Evolutionary conservation across 2,797 vertebrate species (phyloP), one percentile per base, ranked within the genome.

Genomic region (Todus mexicanus): DNA sequence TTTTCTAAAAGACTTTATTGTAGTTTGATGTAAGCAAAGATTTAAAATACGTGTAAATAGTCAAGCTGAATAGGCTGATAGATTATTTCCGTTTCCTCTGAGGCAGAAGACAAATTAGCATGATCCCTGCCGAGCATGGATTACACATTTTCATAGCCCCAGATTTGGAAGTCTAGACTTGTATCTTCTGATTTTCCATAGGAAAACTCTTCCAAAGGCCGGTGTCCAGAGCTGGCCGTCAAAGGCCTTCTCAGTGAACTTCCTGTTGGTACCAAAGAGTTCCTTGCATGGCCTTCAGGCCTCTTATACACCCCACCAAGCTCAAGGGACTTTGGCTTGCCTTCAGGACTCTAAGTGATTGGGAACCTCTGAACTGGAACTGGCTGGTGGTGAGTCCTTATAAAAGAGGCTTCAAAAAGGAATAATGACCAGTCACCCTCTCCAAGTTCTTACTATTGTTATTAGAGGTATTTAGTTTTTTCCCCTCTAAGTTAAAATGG

Each of bases 1-100:
- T 80, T 31, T 84, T 95, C 84, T 88, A 45, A 92, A 95, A 85
- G 92, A 81, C 33, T 65, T 82, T 15, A n/a, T 45, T 82, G 74
- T 88, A 83, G 42, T 91, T 91, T 93, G 92, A 63, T 79, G 69
- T 93, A 95, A 95, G 90, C 85, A 91, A 74, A 87, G 43, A 92
- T 87, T 89, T 90, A 43, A 92, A 93, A 82, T 89, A 61, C 6
- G 4, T 69, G 66, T 89, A 91, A 90, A 87, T 66, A 95, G 69
- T 76, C 79, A 45, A 59, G 59, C 31, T 9, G 2, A 89, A 66
- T 68, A 64, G 33, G 66, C 59, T 72, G 83, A 57, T 68, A 84
- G 76, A 78, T 91, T 66, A n/a, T 69, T 31, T 94, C 17, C 3
- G 27, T 93, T 74, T 38, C 50, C n/a, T 84, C 45, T 78, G 10